A percentile compares a stretch with the other conserved stretches of the same genome.
Conservation (phyloP, 2,888 invertebrate genomes). For the Girardia tigrina region DNA sequence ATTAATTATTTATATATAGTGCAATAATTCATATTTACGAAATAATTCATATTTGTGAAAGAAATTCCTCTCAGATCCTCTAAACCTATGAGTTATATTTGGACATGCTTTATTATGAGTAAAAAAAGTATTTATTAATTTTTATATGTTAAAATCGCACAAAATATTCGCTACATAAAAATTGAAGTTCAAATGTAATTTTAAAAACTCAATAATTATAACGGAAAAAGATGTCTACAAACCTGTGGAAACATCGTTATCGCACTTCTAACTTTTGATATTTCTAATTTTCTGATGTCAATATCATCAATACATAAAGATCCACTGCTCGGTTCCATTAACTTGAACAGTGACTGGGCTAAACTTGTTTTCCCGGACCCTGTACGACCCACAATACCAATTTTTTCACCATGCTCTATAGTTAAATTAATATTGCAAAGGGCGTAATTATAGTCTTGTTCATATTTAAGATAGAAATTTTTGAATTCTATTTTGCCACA, state of each 20-base stretch:
- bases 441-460: not conserved
- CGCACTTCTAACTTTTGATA: not conserved
- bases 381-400: not conserved
- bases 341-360: not conserved
- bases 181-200: too few species aligned
- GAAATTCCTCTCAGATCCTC: too few species aligned
- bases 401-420: not conserved
- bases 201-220: too few species aligned
- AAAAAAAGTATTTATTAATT: too few species aligned
- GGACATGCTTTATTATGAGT: too few species aligned
- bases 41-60: too few species aligned
- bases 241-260: not conserved
- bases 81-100: too few species aligned
- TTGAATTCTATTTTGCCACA: not conserved
- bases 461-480: not conserved
- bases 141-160: too few species aligned
- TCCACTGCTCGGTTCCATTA: not conserved
- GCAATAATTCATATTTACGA: too few species aligned
- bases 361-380: not conserved
- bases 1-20: too few species aligned
- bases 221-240: too few species aligned
- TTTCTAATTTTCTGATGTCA: not conserved
- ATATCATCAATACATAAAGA: not conserved
- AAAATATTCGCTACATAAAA: too few species aligned
- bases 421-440: not conserved